These are phyloP conservation scores for Dasypolia templi DNA, from an alignment of 2,888 invertebrate species.

Conservation along the genomic window DNA sequence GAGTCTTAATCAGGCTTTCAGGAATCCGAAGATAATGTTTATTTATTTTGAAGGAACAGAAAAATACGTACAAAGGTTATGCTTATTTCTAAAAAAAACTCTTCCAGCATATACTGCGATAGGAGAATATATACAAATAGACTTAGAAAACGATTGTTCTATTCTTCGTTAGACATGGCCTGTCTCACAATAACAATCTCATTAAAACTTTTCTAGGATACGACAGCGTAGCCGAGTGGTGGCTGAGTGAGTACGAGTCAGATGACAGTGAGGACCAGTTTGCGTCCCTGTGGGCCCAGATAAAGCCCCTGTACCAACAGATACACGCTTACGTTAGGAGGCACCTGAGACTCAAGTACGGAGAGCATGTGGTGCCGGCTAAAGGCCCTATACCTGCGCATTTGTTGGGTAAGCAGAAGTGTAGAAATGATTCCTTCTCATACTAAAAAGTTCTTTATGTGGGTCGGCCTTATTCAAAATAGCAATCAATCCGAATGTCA, in stretches of 20 bases:
- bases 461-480: too few species aligned
- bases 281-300: constrained; percentile 92
- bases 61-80: too few species aligned
- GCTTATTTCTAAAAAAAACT: too few species aligned
- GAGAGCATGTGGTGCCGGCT: constrained; percentile 91
- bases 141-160: too few species aligned
- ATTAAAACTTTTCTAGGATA: constrained; percentile 87
- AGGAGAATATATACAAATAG: too few species aligned
- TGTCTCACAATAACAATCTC: neutral
- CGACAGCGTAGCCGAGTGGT: constrained; percentile 92
- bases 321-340: constrained; percentile 95
- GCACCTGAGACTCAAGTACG: constrained; percentile 92
- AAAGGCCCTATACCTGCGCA: constrained; percentile 95
- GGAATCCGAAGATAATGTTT: neutral
- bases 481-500: neutral
- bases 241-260: constrained; percentile 93
- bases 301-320: constrained; percentile 95
- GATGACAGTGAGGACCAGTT: constrained; percentile 92
- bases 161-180: too few species aligned
- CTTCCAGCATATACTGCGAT: too few species aligned
- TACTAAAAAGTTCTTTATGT: neutral
- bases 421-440: neutral
- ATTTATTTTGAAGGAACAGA: too few species aligned
- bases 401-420: constrained; percentile 90
- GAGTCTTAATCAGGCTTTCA: neutral